phyloP scores from a whole-genome alignment of 2,797 vertebrate genomes.

The Bryconaethiops microstoma region DNA sequence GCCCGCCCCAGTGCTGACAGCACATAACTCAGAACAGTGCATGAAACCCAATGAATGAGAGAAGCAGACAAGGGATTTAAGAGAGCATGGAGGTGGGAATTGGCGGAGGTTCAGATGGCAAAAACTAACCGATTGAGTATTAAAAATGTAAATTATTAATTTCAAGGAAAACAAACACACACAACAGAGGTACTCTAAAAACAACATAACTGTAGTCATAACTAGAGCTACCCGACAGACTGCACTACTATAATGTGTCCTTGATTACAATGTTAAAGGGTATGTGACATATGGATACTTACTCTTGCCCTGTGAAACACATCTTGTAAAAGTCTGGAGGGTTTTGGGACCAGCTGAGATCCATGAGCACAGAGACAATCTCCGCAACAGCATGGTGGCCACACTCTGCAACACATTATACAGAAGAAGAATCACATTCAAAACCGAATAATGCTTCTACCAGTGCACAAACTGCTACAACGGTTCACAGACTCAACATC shows the following conservation, averaged over 20 bases:
- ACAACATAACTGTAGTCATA: no score
- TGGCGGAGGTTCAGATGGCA: not conserved
- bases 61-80: not conserved
- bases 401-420: slow-evolving; percentile 27
- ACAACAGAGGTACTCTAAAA: no score
- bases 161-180: not conserved
- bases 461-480: not conserved
- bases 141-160: not conserved
- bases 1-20: slow-evolving; percentile 70
- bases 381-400: slow-evolving; percentile 70
- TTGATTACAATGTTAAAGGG: not conserved
- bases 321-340: slow-evolving; percentile 58
- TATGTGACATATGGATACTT: slow-evolving; percentile 15
- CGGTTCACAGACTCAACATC: not conserved
- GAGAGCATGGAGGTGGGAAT: not conserved
- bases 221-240: not conserved
- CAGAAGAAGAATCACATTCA: not conserved
- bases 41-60: slow-evolving; percentile 10
- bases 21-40: slow-evolving; percentile 63
- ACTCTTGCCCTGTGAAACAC: slow-evolving; percentile 69
- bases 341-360: slow-evolving; percentile 46
- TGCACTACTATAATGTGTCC: no score
- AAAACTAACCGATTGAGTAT: not conserved
- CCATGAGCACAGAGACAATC: slow-evolving; percentile 63
- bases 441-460: not conserved